Conservation (phyloP, 1,140 invertebrate genomes). For the Drosophila paulistorum region DNA sequence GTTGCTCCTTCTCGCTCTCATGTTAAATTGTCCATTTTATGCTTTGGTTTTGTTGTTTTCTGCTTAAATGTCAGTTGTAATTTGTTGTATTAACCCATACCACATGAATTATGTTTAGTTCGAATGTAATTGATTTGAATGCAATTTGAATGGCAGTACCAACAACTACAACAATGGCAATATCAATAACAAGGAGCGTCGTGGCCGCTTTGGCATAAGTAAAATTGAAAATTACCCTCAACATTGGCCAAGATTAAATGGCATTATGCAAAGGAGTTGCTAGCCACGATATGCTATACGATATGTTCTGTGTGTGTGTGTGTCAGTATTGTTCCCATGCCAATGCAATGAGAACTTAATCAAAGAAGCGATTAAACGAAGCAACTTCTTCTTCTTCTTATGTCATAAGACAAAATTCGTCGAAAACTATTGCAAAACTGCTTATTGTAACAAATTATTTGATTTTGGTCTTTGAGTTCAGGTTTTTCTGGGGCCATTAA, state of each 20-base stretch:
- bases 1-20: slow-evolving; percentile 53
- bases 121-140: slow-evolving; percentile 81
- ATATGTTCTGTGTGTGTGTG: neutral
- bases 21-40: slow-evolving; percentile 80
- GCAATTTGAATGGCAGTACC: slow-evolving; percentile 71
- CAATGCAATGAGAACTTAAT: slow-evolving; percentile 15
- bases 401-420: neutral
- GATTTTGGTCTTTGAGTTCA: slow-evolving; percentile 4
- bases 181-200: slow-evolving; percentile 64
- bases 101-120: slow-evolving; percentile 81
- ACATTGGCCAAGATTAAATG: slow-evolving; percentile 70
- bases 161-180: slow-evolving; percentile 33
- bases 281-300: slow-evolving; percentile 4
- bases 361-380: slow-evolving; percentile 4
- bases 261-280: slow-evolving; percentile 61
- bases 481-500: slow-evolving; percentile 59
- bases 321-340: slow-evolving; percentile 5
- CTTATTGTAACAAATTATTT: slow-evolving; percentile 3
- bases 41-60: slow-evolving; percentile 43
- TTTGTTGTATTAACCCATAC: slow-evolving; percentile 81
- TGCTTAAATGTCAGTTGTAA: slow-evolving; percentile 81
- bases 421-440: neutral
- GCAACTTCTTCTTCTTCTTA: slow-evolving; percentile 2
- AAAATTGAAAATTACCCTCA: slow-evolving; percentile 72
- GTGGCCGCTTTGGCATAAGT: slow-evolving; percentile 36